Evolutionary conservation across 2,888 invertebrate species (phyloP), one percentile per base, ranked within the genome.

Genomic region (Coenonympha arcania): DNA sequence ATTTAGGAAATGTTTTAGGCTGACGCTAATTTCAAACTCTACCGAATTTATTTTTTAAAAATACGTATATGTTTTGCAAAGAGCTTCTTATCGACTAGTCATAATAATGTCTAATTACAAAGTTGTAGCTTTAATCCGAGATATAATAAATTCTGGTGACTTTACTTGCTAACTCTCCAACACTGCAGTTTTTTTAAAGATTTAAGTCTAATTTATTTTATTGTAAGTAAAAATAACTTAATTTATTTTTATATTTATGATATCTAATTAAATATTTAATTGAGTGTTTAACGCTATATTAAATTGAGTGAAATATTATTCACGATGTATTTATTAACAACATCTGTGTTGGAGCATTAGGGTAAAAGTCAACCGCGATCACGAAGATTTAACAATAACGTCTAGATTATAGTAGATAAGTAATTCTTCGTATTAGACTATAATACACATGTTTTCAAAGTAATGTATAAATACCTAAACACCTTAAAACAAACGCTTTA

Each of bases 401-500:
- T 9, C 4, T 28, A 11, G 15, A 13, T 30, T 13, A 6, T 6
- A 30, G 1, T 11, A 11, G 16, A 15, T 31, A 31, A 15, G 16
- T 31, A 22, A 43, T 22, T 37, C 43, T 43, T 37, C 49, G 31
- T 37, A 22, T 41, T 39, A 47, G 30, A 33, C 43, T 33, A 18
- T 48, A n/a, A n/a, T n/a, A n/a, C n/a, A n/a, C n/a, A 48, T 13
- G 42, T 36, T 42, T 44, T 46, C 46, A 46, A 44, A 26, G 26
- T 52, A 48, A 34, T 36, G 40, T 52, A 37, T 30, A 20, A 20
- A 4, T 45, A 50, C 33, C 33, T 44, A 19, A 44, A 54, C 52
- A 52, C 46, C 45, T 55, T 59, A 68, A 71, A 72, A 68, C 62
- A 66, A 72, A 76, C 81, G 81, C 81, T 80, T 82, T 81, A 80